Percentiles rank a stretch among this genome's conserved stretches.
Conservation (phyloP, 1,140 invertebrate species). For the Lycorma delicatula region DNA sequence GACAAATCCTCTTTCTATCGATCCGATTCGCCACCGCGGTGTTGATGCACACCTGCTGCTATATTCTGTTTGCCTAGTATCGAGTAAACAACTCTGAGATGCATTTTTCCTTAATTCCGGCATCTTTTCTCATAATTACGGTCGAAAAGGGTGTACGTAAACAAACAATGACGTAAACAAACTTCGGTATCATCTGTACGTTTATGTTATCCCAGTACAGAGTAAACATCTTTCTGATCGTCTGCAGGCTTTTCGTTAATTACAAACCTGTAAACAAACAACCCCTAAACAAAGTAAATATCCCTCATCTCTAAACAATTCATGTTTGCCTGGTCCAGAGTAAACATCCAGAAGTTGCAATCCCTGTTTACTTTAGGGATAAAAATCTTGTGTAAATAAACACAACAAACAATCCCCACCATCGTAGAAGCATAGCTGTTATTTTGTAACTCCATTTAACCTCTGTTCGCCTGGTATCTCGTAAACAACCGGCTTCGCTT, state of each 20-base stretch:
- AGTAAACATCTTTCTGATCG: slow-evolving; percentile 19
- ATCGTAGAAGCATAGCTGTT: background rate
- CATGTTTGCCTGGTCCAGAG: slow-evolving; percentile 12
- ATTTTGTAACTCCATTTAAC: background rate
- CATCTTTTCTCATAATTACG: background rate
- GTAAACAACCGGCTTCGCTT: slow-evolving; percentile 13
- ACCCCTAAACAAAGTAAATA: slow-evolving; percentile 13
- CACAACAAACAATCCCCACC: slow-evolving; percentile 12
- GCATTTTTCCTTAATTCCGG: slow-evolving; percentile 21
- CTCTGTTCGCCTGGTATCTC: slow-evolving; percentile 11
- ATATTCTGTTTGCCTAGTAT: slow-evolving; percentile 16
- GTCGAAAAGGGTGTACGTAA: slow-evolving; percentile 6
- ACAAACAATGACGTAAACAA: slow-evolving; percentile 6
- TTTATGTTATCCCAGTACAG: slow-evolving; percentile 14
- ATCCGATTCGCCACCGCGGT: background rate
- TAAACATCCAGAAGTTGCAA: slow-evolving; percentile 12
- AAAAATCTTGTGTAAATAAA: slow-evolving; percentile 10
- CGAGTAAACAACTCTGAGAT: slow-evolving; percentile 22
- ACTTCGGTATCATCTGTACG: background rate
- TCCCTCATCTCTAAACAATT: background rate
- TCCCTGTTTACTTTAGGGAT: background rate
- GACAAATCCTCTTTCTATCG: no score
- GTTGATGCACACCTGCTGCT: slow-evolving; percentile 15
- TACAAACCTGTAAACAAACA: slow-evolving; percentile 2
- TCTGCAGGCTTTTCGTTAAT: background rate